These are phyloP conservation scores for Drosophila auraria DNA, from an alignment of 1,140 invertebrate species.

Conservation along the genomic window DNA sequence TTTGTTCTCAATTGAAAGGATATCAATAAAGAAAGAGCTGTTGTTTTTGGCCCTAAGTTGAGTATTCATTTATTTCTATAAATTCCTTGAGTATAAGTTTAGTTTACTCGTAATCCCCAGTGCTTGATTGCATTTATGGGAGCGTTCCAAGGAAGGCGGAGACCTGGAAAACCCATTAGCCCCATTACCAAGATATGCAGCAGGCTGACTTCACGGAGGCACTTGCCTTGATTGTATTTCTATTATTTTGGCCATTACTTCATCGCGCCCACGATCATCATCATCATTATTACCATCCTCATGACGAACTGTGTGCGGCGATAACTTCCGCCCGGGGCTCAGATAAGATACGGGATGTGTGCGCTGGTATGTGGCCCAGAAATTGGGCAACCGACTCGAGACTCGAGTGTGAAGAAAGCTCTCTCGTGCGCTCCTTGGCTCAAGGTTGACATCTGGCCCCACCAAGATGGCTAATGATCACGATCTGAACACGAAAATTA, in stretches of 20 bases:
- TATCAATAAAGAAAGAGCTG: too few species aligned
- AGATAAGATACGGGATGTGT: slow-evolving; percentile 62
- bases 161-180: slow-evolving; percentile 56
- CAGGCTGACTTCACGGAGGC: slow-evolving; percentile 47
- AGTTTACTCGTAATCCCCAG: not conserved
- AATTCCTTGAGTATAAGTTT: too few species aligned
- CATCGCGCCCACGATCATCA: slow-evolving; percentile 41
- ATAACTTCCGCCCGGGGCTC: slow-evolving; percentile 60
- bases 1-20: too few species aligned
- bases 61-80: too few species aligned
- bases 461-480: slow-evolving; percentile 17
- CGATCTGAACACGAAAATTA: slow-evolving; percentile 32
- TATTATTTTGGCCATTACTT: slow-evolving; percentile 74
- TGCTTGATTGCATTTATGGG: too few species aligned
- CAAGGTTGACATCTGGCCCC: slow-evolving; percentile 67
- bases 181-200: slow-evolving; percentile 65
- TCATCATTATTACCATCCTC: slow-evolving; percentile 13
- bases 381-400: not conserved
- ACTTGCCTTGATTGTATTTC: slow-evolving; percentile 67
- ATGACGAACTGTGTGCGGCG: slow-evolving; percentile 20
- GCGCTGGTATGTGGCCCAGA: slow-evolving; percentile 29
- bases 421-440: slow-evolving; percentile 2
- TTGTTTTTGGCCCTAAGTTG: too few species aligned
- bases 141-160: not conserved
- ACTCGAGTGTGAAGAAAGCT: slow-evolving; percentile 54